Base-by-base conservation (phyloP, 2,113 vertebrate species). In the Illadopsis cleaveri region DNA sequence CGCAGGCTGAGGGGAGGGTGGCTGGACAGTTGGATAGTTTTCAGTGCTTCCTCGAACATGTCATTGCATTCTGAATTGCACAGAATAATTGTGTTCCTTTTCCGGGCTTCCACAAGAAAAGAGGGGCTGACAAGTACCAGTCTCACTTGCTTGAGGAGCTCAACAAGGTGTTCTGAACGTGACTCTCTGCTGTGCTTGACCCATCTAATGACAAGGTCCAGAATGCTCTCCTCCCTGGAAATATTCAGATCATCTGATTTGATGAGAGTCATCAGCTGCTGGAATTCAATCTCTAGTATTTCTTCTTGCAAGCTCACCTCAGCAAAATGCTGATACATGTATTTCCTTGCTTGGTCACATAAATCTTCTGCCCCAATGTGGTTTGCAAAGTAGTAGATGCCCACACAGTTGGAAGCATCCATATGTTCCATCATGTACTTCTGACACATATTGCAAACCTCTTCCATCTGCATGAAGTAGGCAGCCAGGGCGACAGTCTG, bases 401-500 rank as follows among this genome's bases (percentile, higher is more conserved):
- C 99, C 20, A 99, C 96, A 42, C 99, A 99, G 96, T 99, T 99
- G 86, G 99, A 99, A 57, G 98, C 98, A 66, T 99, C 99, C 99
- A 99, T 99, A 65, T 99, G 99, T 79, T 98, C 98, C 45, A 97
- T 98, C 99, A 99, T 99, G 95, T 99, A 99, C 76, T 96, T 98
- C 89, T 99, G 98, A 73, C 99, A 99, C 76, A 96, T 96, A 5
- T 5, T 81, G 78, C 98, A 99, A 42, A 99, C 98, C 3, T 99
- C 99, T 64, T 99, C 99, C 98, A 99, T 99, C 97, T 99, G 99
- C 97, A 99, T 97, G 58, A 99, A 99, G 77, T 98, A 99, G 2
- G 99, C 99, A 9, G 99, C 98, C 5, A 98, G 97, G 1, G 99
- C 99, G 25, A 99, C 98, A 2, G 97, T 98, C 97, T 99, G 99